A percentile compares a stretch with the other conserved stretches of the same genome.
Conservation (phyloP, 2,797 vertebrate species). For the Malacoraja senta region DNA sequence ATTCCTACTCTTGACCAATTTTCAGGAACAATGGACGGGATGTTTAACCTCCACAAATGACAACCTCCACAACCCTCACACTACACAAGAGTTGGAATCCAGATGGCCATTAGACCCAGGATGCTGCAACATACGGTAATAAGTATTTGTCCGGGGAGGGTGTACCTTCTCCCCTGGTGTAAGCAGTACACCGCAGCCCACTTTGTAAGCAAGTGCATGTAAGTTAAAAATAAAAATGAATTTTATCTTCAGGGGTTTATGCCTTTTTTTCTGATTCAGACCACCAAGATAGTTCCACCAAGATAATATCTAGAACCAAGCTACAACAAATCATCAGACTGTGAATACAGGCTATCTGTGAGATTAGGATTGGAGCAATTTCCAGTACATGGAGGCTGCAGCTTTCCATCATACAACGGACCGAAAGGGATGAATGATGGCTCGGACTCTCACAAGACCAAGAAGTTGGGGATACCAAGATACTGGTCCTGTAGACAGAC, state of each 20-base stretch:
- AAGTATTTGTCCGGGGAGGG: not conserved
- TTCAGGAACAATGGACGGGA: not conserved
- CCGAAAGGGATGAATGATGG: not conserved
- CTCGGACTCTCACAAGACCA: not conserved
- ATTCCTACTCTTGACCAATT: not conserved
- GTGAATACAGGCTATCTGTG: not conserved
- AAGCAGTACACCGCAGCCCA: not conserved
- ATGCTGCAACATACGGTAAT: not conserved
- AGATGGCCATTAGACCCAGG: not conserved
- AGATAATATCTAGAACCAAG: no score
- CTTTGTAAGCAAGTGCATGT: not conserved
- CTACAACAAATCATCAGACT: not conserved
- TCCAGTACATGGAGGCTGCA: not conserved
- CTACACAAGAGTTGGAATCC: no score
- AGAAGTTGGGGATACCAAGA: not conserved
- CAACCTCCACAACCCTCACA: not conserved
- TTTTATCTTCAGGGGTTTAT: not conserved
- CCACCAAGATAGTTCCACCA: no score
- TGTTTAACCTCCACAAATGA: not conserved
- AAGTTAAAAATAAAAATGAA: not conserved
- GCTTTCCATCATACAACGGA: not conserved
- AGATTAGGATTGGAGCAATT: not conserved
- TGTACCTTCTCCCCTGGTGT: not conserved
- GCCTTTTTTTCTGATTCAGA: not conserved
- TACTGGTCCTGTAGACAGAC: not conserved